Evolutionary conservation across 92 coral and sea anemone species (phyloP), one percentile per base, ranked within the genome.

Genomic region (Epizoanthus scotinus): DNA sequence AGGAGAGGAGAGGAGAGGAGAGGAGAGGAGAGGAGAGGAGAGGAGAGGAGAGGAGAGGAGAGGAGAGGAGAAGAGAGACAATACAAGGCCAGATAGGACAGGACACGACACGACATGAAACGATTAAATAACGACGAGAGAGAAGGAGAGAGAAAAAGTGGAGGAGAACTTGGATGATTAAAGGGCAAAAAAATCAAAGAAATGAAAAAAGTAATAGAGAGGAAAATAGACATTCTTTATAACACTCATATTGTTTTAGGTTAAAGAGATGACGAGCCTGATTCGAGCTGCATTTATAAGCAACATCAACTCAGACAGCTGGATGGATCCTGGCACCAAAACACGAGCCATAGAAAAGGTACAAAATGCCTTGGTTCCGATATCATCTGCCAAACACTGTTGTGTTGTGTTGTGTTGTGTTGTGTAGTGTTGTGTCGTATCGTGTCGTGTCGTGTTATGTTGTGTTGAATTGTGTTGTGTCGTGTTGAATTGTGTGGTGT

Each of bases 261-360:
- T 91, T 12, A 82, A 63, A 58, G 86, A 85, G 26, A 88, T 91
- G 94, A 81, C 91, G 14, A 20, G 79, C 6, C 78, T 86, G 40
- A 44, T 88, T 77, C 91, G 91, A 21, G 36, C 72, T n/a, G 24
- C 91, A 55, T 91, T 91, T 59, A 85, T 85, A 47, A 82, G 82
- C 19, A 85, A 86, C 34, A 56, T 91, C 14, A 49, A 83, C 21
- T 44, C 64, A 5, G 78, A 72, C 56, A 75, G 27, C 4, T 91
- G 94, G 94, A 88, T 91, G 91, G 94, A 91, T 67, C 2, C 12
- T 8, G 1, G 3, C 19, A 91, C 94, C 14, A 84, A 71, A 26
- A 49, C 58, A 36, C 24, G 59, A 26, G 91, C 91, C 0, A 82
- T 70, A 40, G 83, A 71, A 57, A 91, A 91, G 91, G 94, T 88